Base-by-base conservation (phyloP, 2,888 invertebrate species). In the Ryuthela nishihirai region DNA sequence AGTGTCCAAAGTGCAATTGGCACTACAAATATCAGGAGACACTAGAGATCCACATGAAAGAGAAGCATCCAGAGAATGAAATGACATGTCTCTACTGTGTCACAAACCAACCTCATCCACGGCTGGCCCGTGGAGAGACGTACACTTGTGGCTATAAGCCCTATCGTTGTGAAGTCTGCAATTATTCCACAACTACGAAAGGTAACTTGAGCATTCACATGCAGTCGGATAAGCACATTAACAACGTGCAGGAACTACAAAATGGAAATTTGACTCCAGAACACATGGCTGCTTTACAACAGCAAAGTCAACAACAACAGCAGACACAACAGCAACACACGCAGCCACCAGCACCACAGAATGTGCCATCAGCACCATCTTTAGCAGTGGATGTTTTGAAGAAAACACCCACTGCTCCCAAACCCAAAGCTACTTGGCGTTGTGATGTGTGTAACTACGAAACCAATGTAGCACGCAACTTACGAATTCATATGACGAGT, bases 11-110 rank as follows among this genome's bases (percentile, higher is more conserved):
- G 78, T 99, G 99, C 76, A 99, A 99, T 78, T 99, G 99, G 99
- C 99, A 99, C 79, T 99, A 99, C 79, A 99, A 99, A 78, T 99
- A 99, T 76, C 98, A 99, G 78, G 99, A 99, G 78, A 99, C 99
- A 2, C 79, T 99, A 69, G 99, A 99, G 79, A 99, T 99, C 70
- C 99, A 99, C 76, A 98, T 99, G 98, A 94, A 98, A 74, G 99
- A 99, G 74, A 99, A 99, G 74, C 99, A 99, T 76, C 95, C 95
- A 3, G 97, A 97, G 75, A 91, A 88, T 54, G 92, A 94, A 75
- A 92, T 93, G 40, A 92, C 91, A 68, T 99, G 99, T 76, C 88
- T 94, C 70, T 99, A 95, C 77, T 99, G 99, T 77, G 86, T 97
- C 74, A 93, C 97, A 65, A 94, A 93, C 54, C 94, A 95, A 76